These are phyloP conservation scores for Lepidonotus clava DNA, from an alignment of 2,888 invertebrate genomes.

Conservation along the genomic window DNA sequence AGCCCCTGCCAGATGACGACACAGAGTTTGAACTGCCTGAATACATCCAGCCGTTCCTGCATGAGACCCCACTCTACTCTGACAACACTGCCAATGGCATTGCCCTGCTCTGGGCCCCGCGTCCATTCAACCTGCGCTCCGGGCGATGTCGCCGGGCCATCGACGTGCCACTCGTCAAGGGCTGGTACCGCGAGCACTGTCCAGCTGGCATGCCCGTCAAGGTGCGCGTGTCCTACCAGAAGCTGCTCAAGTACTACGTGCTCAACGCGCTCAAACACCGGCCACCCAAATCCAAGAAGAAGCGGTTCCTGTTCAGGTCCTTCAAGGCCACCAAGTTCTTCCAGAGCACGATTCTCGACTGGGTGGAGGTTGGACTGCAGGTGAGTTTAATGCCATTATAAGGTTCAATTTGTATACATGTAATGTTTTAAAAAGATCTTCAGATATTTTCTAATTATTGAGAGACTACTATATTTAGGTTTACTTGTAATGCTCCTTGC, in stretches of 20 bases:
- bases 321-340: conserved; percentile 99
- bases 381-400: too few relatives aligned
- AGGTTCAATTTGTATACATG: too few relatives aligned
- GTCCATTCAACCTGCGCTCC: conserved; percentile 98
- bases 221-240: conserved; percentile 99
- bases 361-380: conserved; percentile 99
- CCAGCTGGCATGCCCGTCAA: conserved; percentile 89
- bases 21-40: conserved; percentile 96
- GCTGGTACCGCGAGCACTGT: conserved; percentile 85
- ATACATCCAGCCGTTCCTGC: conserved; percentile 93
- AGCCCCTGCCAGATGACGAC: conserved; percentile 88
- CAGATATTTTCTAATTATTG: too few relatives aligned
- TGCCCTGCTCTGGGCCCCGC: conserved; percentile 96
- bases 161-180: conserved; percentile 97
- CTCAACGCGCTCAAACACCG: conserved; percentile 98
- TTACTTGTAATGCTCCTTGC: too few relatives aligned
- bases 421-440: too few relatives aligned
- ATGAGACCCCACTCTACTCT: conserved; percentile 97
- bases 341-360: conserved; percentile 99
- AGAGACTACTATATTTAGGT: too few relatives aligned
- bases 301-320: conserved; percentile 98
- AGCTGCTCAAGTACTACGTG: conserved; percentile 98
- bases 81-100: conserved; percentile 99
- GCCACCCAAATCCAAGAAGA: conserved; percentile 99
- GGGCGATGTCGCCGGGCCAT: conserved; percentile 95